Conservation (phyloP, 2,113 vertebrate species). For the Protobothrops mucrosquamatus region DNA sequence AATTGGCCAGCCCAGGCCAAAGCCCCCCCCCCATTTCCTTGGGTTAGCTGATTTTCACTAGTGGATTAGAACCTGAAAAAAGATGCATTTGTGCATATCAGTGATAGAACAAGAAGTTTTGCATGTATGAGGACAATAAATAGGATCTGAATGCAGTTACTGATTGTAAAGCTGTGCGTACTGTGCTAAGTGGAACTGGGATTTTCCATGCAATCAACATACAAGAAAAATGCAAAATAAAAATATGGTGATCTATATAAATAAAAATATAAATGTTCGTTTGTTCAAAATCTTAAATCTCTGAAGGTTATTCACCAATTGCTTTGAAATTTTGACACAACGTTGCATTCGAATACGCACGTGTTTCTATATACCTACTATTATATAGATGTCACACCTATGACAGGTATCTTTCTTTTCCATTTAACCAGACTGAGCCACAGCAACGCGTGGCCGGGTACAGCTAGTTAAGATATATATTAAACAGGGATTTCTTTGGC, state of each 20-base stretch:
- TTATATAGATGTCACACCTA: too few relatives aligned
- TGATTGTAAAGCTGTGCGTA: not conserved
- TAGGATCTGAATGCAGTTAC: not conserved
- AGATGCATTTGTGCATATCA: not conserved
- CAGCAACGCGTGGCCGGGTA: too few relatives aligned
- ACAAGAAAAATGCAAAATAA: not conserved
- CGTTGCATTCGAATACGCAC: too few relatives aligned
- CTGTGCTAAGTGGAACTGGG: not conserved
- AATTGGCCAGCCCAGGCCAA: not conserved
- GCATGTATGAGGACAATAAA: not conserved
- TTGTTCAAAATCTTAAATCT: too few relatives aligned
- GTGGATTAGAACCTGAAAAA: not conserved
- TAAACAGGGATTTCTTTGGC: not conserved
- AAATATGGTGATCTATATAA: not conserved
- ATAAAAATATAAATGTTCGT: too few relatives aligned
- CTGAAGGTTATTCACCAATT: too few relatives aligned
- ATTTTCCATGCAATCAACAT: not conserved
- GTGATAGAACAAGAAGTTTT: not conserved
- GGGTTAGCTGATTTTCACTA: not conserved
- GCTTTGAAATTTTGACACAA: too few relatives aligned
- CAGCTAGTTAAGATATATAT: not conserved
- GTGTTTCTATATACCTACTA: too few relatives aligned
- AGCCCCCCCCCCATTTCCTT: not conserved
- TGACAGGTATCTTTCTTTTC: too few relatives aligned
- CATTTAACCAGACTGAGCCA: too few relatives aligned